Percentiles rank a stretch among this genome's conserved stretches.
phyloP scores from a whole-genome alignment of 2,888 invertebrate species.

The Polydrusus cervinus region DNA sequence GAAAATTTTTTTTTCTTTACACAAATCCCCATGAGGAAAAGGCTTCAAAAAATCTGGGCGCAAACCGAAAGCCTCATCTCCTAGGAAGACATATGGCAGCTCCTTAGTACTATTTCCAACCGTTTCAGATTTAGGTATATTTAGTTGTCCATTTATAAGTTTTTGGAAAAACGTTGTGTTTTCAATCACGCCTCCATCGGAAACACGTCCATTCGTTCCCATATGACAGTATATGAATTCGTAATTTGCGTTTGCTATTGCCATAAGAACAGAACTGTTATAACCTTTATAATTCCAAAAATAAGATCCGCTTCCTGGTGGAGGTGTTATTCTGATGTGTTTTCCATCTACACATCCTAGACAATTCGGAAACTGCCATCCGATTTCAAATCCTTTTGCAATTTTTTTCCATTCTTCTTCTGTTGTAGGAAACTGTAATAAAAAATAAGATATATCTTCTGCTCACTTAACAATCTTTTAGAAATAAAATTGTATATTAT shows the following conservation, averaged over 20 bases:
- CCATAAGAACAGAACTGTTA: conserved; percentile 25
- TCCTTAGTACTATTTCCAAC: conserved; percentile 7
- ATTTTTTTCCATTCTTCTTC: conserved; percentile 30
- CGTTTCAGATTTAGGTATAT: conserved; percentile 20
- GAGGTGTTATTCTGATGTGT: conserved; percentile 16
- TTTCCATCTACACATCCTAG: conserved; percentile 25
- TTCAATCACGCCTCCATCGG: conserved; percentile 25
- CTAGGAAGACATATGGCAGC: conserved; percentile 51
- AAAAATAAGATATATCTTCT: no score
- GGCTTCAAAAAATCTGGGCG: conserved; percentile 51
- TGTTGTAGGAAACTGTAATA: background rate
- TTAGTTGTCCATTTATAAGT: conserved; percentile 14
- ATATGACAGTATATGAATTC: conserved; percentile 28
- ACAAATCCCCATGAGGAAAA: no score
- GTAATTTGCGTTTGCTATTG: conserved; percentile 31
- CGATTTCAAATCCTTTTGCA: conserved; percentile 12
- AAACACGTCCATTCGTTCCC: conserved; percentile 27
- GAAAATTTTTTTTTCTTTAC: no score
- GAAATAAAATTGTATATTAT: background rate
- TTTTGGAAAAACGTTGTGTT: conserved; percentile 27
- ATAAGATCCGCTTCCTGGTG: conserved; percentile 14
- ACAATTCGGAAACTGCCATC: conserved; percentile 31
- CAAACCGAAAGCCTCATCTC: conserved; percentile 51
- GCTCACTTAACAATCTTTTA: conserved; percentile 11
- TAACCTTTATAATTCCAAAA: conserved; percentile 32